Evolutionary conservation across 2,888 invertebrate species (phyloP).

Genomic region (Noctua comes): DNA sequence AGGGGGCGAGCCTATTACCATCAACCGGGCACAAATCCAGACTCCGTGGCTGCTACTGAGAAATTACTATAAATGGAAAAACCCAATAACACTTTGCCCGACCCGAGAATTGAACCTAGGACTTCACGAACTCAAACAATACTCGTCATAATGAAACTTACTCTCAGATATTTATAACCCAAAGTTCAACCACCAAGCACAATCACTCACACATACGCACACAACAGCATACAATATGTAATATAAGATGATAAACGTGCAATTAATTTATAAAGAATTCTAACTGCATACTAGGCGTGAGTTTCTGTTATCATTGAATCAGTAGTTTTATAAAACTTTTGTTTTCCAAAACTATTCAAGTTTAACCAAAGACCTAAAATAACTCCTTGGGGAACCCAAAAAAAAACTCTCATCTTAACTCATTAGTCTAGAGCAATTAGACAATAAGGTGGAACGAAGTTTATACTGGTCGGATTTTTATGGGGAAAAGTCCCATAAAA

Average conservation of each 20-base stretch:
- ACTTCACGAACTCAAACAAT: neutral
- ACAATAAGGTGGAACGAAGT: neutral
- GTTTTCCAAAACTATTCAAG: neutral
- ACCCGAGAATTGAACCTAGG: neutral
- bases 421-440: neutral
- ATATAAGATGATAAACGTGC: neutral
- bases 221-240: neutral
- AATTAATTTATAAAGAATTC: conserved; percentile 3
- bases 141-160: neutral
- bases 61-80: neutral
- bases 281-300: neutral
- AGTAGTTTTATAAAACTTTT: neutral
- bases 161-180: neutral
- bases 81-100: neutral
- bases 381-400: conserved; percentile 18
- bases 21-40: neutral
- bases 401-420: conserved; percentile 10
- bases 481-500: too few species aligned
- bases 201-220: neutral
- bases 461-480: neutral
- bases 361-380: neutral
- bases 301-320: neutral
- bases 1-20: neutral
- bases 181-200: neutral
- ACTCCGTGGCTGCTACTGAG: neutral